Percentiles rank a stretch among this genome's conserved stretches.
Evolutionary conservation across 2,888 invertebrate species (phyloP).

Genomic region (Phalera bucephala): DNA sequence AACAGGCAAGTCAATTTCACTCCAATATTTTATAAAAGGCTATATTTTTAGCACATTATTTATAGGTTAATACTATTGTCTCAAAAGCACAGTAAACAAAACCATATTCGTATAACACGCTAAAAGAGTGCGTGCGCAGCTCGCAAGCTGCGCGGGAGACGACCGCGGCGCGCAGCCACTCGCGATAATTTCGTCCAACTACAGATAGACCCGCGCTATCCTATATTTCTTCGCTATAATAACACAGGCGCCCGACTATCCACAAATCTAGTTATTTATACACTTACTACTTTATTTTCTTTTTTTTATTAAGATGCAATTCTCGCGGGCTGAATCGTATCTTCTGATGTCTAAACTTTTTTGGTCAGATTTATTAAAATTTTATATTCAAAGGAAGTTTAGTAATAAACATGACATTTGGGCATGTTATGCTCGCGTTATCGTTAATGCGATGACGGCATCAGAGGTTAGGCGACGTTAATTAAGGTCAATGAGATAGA

Average conservation of each 20-base stretch:
- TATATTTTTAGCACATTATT: constrained; percentile 3
- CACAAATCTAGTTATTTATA: constrained; percentile 74
- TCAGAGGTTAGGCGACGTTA: constrained; percentile 14
- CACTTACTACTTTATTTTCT: constrained; percentile 37
- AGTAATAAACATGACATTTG: constrained; percentile 14
- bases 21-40: too few species aligned
- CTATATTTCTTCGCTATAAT: constrained; percentile 61
- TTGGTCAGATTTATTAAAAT: constrained; percentile 23
- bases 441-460: constrained; percentile 20
- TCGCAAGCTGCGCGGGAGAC: constrained; percentile 20
- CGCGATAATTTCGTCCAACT: constrained; percentile 51
- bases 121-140: constrained; percentile 26
- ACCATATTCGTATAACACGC: constrained; percentile 8
- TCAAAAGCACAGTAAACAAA: constrained; percentile 20
- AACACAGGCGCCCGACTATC: constrained; percentile 55
- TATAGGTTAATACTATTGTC: constrained; percentile 17
- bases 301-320: constrained; percentile 56
- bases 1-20: too few species aligned
- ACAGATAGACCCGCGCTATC: constrained; percentile 36
- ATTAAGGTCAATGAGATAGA: constrained; percentile 17
- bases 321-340: constrained; percentile 39
- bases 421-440: neutral
- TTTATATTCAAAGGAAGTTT: constrained; percentile 24
- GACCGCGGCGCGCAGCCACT: constrained; percentile 28
- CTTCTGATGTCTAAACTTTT: constrained; percentile 27